Base-by-base conservation (phyloP, 2,888 invertebrate species). In the Petrolisthes cinctipes region DNA sequence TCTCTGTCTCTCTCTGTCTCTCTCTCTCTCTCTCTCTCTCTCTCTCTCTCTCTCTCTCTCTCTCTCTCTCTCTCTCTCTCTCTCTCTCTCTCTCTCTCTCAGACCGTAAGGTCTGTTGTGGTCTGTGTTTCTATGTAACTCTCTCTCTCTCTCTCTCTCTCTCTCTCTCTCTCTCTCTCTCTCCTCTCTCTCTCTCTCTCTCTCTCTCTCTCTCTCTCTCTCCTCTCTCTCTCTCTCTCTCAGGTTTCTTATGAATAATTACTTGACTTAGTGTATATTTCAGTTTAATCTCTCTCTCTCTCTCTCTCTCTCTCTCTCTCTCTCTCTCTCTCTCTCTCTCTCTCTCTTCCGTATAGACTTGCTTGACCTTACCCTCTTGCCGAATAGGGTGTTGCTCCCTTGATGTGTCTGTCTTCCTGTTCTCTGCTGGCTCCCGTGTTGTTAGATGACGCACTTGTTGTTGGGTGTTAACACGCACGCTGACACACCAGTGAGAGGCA, bases 131-230 rank as follows among this genome's bases (percentile, higher is more conserved):
- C 80, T 57, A 54, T 80, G 20, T 57, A 54, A 20, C 80, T 57
- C 57, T 80, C 80, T 57, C 80, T 57, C 80, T 80, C 80, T 80
- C 80, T 80, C 80, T 57, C 80, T 37, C 79, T 51, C 56, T n/a
- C 79, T n/a, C 54, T 79, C 54, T 53, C 79, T 79, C 56, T 54
- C 53, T n/a, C 53, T 20, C 53, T 5, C 5, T 79, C 79, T 79
- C 79, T 56, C 56, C 14, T 61, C 61, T 14, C 17, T 37, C 14
- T 37, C 2, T 37, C 14, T 23, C 23, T 51, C 76, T 0, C 11
- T 37, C 79, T 20, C 11, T 51, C 79, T 54, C 9, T 79, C 79
- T 17, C 0, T 17, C 4, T 54, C 11, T n/a, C 54, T 20, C 20
- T 14, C 20, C 51, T 23, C 51, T 51, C n/a, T 66, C 51, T 37